Evolutionary conservation across 1,140 invertebrate species (phyloP).

Genomic region (Lordiphosa stackelbergi): DNA sequence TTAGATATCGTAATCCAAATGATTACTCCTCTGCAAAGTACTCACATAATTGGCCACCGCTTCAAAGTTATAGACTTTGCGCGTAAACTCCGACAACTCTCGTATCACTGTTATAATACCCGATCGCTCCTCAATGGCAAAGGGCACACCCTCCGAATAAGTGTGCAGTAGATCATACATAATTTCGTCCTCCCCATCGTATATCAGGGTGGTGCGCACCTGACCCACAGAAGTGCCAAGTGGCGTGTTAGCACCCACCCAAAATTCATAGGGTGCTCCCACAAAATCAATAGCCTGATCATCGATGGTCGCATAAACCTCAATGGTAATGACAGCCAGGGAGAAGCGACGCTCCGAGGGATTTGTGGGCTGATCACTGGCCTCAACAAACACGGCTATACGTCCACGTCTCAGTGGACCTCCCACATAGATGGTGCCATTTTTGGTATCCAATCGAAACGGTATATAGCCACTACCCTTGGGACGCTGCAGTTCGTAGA

Average conservation of each 20-base stretch:
- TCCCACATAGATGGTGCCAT: conserved; percentile 84
- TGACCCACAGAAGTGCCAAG: conserved; percentile 92
- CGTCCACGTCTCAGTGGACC: conserved; percentile 83
- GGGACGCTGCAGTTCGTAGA: conserved; percentile 86
- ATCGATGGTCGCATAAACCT: conserved; percentile 80
- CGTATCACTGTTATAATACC: conserved; percentile 92
- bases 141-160: conserved; percentile 91
- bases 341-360: conserved; percentile 88
- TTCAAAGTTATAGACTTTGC: conserved; percentile 87
- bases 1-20: not conserved
- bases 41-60: conserved; percentile 84
- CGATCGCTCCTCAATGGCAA: conserved; percentile 91
- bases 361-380: conserved; percentile 87
- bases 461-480: conserved; percentile 81
- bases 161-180: conserved; percentile 88
- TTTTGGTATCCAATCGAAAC: conserved; percentile 85
- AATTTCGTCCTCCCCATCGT: conserved; percentile 83
- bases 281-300: conserved; percentile 86
- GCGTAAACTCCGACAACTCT: conserved; percentile 83
- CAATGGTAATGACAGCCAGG: conserved; percentile 88
- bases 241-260: conserved; percentile 89
- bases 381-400: conserved; percentile 89
- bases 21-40: not conserved
- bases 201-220: conserved; percentile 82
- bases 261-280: conserved; percentile 92